Base-by-base conservation (phyloP, 2,888 invertebrate species). In the Chydorus sphaericus region DNA sequence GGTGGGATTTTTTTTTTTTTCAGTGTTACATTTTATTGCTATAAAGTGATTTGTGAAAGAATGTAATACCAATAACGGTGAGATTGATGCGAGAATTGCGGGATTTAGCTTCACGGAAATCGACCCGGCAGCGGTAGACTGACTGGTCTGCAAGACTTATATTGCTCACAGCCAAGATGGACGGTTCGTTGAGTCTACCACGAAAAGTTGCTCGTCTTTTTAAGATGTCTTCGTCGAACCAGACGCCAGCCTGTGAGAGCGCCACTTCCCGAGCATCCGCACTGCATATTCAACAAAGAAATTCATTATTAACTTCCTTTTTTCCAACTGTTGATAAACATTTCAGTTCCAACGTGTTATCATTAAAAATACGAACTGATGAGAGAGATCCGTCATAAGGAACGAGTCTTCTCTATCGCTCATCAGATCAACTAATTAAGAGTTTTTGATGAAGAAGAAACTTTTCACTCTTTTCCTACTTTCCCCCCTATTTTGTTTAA, bases 61-160 rank as follows among this genome's bases (percentile, higher is more conserved):
- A 23, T 29, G 18, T 7, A 31, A 49, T 49, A 55, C 55, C 55
- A 23, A 55, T 55, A 28, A 55, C 55, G 23, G 55, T 55, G 20
- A 55, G 36, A 49, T 55, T 55, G 55, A 55, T 39, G 48, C 49
- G 55, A 1, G 55, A 30, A n/a, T 55, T 55, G 23, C 55, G 48
- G n/a, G 55, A 55, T 33, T 55, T 55, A 49, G 55, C 55, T 37
- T 55, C 55, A 3, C 55, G 55, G 33, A 55, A 55, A 23, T 55
- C 55, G 36, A 55, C 55, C 23, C 55, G 55, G 26, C 55, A 55
- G 23, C 55, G 55, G 18, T 55, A 55, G 23, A 55, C 36, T 16
- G 48, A 49, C 28, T 55, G 48, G 48, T 55, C 55, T 20, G 48
- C 48, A 10, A 49, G 16, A 20, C 28, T 49, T 14, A 55, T 26